Conservation (phyloP, 2,888 invertebrate species). For the Lithophane leautieri region DNA sequence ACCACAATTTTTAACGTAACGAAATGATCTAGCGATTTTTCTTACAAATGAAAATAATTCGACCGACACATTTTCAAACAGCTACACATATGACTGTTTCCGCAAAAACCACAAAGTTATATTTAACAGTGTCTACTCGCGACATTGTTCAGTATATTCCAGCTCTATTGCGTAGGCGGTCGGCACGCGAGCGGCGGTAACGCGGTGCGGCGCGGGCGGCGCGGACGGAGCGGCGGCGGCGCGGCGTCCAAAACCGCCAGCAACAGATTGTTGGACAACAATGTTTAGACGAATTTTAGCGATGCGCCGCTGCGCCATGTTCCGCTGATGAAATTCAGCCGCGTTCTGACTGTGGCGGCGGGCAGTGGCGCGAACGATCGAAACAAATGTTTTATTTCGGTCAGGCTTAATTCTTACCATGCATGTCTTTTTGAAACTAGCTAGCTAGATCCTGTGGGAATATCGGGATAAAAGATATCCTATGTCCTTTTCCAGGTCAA, state of each 20-base stretch:
- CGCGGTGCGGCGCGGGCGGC: neutral
- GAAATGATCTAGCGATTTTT: neutral
- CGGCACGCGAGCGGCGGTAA: constrained; percentile 17
- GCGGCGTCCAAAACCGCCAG: constrained; percentile 33
- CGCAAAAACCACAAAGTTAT: constrained; percentile 48
- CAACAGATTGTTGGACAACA: constrained; percentile 72
- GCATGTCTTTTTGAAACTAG: constrained; percentile 5
- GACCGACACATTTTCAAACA: constrained; percentile 8
- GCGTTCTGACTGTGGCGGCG: constrained; percentile 28
- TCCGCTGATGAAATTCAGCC: constrained; percentile 64
- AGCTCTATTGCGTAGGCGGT: constrained; percentile 27
- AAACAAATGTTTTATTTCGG: constrained; percentile 26
- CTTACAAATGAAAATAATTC: neutral
- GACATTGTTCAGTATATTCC: constrained; percentile 12
- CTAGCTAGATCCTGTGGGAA: no score
- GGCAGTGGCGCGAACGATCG: constrained; percentile 10
- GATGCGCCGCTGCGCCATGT: constrained; percentile 49
- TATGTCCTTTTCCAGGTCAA: no score
- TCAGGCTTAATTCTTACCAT: constrained; percentile 19
- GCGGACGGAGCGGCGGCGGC: neutral
- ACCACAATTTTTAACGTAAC: neutral
- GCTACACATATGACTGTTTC: constrained; percentile 1
- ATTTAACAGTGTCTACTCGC: constrained; percentile 32
- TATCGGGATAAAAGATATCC: no score
- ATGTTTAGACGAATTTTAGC: constrained; percentile 65